A percentile compares a stretch with the other conserved stretches of the same genome.
Conservation (phyloP, 2,888 invertebrate genomes). For the Anthophora plumipes region DNA sequence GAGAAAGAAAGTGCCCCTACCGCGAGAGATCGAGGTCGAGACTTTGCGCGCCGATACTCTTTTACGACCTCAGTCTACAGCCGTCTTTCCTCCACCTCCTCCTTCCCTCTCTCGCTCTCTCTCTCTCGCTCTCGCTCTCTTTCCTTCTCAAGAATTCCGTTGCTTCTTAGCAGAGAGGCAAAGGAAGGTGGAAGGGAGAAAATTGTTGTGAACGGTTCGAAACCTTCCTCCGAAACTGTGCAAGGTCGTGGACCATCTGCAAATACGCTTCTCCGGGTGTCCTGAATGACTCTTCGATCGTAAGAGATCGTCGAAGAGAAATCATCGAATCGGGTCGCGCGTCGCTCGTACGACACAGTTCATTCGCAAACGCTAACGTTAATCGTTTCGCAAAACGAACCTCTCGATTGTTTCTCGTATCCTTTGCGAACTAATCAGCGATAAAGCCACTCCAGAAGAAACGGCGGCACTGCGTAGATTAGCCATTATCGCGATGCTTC, state of each 20-base stretch:
- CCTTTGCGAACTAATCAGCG: not conserved
- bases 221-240: conserved; percentile 46
- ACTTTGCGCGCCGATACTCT: conserved; percentile 66
- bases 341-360: conserved; percentile 46
- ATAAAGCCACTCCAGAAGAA: not conserved
- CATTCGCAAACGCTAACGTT: conserved; percentile 62
- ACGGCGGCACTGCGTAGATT: conserved; percentile 30
- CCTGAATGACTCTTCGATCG: conserved; percentile 44
- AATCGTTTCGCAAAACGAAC: conserved; percentile 44
- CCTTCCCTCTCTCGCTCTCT: conserved; percentile 1
- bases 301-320: conserved; percentile 55
- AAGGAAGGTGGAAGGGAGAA: not conserved
- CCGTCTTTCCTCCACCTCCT: conserved; percentile 6
- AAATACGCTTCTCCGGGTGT: conserved; percentile 42
- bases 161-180: not conserved
- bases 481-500: conserved; percentile 10
- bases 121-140: not conserved
- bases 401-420: not conserved
- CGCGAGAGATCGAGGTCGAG: conserved; percentile 77
- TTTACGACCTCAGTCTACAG: conserved; percentile 58
- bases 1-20: conserved; percentile 76
- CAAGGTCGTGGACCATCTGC: conserved; percentile 69
- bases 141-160: conserved; percentile 5
- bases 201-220: not conserved
- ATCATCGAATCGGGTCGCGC: conserved; percentile 56